Conservation (phyloP, 2,888 invertebrate genomes). For the Villa cingulata region DNA sequence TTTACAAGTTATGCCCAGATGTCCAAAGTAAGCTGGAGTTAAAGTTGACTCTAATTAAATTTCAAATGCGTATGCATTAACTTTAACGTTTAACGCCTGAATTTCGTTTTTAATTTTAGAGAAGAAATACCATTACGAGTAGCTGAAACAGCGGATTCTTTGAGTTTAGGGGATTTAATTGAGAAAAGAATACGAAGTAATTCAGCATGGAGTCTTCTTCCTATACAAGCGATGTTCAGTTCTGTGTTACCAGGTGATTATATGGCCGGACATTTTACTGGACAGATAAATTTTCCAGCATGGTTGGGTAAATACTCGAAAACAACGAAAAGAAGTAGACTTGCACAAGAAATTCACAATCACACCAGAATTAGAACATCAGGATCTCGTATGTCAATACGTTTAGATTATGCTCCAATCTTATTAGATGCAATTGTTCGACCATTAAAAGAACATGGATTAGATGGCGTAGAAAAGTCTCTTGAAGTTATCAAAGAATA, state of each 20-base stretch:
- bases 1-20: constrained; percentile 60
- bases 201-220: constrained; percentile 78
- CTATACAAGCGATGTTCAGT: constrained; percentile 74
- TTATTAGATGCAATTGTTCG: constrained; percentile 59
- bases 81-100: no score
- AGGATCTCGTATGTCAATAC: constrained; percentile 67
- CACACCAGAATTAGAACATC: constrained; percentile 74
- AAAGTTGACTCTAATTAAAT: background rate
- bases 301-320: constrained; percentile 96
- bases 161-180: constrained; percentile 74
- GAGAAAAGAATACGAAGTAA: constrained; percentile 67
- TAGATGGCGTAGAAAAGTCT: constrained; percentile 57
- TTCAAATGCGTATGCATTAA: background rate
- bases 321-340: constrained; percentile 61
- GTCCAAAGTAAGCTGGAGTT: constrained; percentile 45
- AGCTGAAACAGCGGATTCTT: constrained; percentile 69
- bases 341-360: constrained; percentile 71
- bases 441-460: constrained; percentile 57
- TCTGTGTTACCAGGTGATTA: constrained; percentile 81
- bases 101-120: constrained; percentile 13
- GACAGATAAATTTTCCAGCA: constrained; percentile 77
- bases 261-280: constrained; percentile 65
- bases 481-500: constrained; percentile 69
- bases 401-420: constrained; percentile 75
- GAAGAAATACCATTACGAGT: constrained; percentile 50